Evolutionary conservation across 2,888 invertebrate genomes (phyloP).

Genomic region (Lycaena phlaeas): DNA sequence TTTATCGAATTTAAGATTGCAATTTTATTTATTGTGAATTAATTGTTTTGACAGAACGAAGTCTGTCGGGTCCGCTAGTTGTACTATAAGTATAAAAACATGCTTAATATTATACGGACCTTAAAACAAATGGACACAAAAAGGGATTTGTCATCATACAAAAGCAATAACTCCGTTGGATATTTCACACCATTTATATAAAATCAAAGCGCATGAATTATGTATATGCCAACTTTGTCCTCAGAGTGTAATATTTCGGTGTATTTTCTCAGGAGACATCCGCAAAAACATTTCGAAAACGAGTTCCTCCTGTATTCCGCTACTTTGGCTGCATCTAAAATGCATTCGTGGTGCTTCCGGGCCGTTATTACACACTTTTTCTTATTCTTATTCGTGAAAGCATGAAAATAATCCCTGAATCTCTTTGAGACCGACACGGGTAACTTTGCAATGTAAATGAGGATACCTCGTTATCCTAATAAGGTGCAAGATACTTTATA

Average conservation of each 20-base stretch:
- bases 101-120: no score
- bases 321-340: conserved; percentile 34
- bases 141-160: background rate
- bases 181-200: background rate
- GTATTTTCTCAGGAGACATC: conserved; percentile 10
- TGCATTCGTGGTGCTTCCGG: conserved; percentile 33
- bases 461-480: background rate
- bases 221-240: conserved; percentile 4
- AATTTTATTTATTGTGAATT: no score
- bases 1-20: no score
- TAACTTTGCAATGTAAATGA: background rate
- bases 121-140: background rate
- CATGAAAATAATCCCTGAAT: conserved; percentile 13
- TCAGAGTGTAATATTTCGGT: conserved; percentile 8
- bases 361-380: conserved; percentile 24
- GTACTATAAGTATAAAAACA: no score
- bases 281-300: conserved; percentile 11
- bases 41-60: no score
- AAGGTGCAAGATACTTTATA: background rate
- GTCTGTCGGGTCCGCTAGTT: no score
- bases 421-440: background rate
- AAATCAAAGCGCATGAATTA: background rate
- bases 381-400: background rate
- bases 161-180: background rate
- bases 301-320: conserved; percentile 24